These are phyloP conservation scores for Cephalopachus bancanus DNA, from an alignment of 2,797 vertebrate genomes.

Conservation along the genomic window DNA sequence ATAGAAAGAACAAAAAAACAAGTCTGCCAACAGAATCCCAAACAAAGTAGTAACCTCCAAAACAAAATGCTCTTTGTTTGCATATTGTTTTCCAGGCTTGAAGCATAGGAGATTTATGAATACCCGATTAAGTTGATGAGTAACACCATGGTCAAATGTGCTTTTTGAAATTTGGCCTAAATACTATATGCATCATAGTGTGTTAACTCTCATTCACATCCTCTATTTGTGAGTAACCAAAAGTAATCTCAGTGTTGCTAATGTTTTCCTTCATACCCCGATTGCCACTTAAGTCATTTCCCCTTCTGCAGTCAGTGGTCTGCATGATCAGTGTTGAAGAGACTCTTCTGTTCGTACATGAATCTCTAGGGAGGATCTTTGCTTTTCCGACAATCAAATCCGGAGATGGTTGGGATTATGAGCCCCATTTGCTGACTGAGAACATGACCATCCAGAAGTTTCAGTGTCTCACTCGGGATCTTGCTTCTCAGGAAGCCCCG, in stretches of 20 bases:
- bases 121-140: slow-evolving; percentile 31
- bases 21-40: not conserved
- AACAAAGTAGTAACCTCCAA: slow-evolving; percentile 28
- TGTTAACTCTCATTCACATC: not conserved
- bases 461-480: not conserved
- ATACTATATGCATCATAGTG: not conserved
- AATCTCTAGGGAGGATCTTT: not conserved
- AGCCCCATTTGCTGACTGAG: not conserved
- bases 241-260: not conserved
- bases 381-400: slow-evolving; percentile 16
- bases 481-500: not conserved
- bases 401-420: not conserved
- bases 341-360: not conserved
- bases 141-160: not conserved
- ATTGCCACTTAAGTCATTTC: not conserved
- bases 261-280: not conserved
- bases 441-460: not conserved
- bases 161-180: slow-evolving; percentile 25
- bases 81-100: slow-evolving; percentile 42
- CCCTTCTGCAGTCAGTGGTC: not conserved
- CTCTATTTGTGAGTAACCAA: not conserved
- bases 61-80: slow-evolving; percentile 47
- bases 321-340: not conserved
- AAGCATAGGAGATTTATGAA: not conserved
- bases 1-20: not conserved